Evolutionary conservation across 2,113 vertebrate species (phyloP).

Genomic region (Ascaphus truei): DNA sequence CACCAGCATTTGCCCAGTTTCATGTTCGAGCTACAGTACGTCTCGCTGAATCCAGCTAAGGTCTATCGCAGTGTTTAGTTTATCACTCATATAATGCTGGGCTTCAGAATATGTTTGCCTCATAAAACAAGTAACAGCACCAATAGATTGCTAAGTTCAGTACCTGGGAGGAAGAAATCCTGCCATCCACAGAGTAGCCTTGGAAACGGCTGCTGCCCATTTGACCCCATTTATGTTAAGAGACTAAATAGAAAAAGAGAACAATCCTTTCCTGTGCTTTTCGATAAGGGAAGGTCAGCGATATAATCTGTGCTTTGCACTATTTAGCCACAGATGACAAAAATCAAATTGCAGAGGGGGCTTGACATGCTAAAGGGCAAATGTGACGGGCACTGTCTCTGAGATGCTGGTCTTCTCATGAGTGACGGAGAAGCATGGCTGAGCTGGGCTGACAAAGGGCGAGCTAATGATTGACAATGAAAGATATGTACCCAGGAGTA

Average conservation of each 20-base stretch:
- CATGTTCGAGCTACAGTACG: too few species aligned
- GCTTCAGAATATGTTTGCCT: not conserved
- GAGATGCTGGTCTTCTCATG: slow-evolving; percentile 20
- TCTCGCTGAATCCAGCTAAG: too few species aligned
- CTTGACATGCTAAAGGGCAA: slow-evolving; percentile 39
- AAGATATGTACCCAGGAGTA: slow-evolving; percentile 5
- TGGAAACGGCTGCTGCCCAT: not conserved
- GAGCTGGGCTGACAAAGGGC: not conserved
- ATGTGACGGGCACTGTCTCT: slow-evolving; percentile 11
- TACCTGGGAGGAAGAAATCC: slow-evolving; percentile 5
- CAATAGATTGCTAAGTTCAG: slow-evolving; percentile 7
- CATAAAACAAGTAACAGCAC: slow-evolving; percentile 7
- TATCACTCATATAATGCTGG: too few species aligned
- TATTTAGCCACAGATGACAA: slow-evolving; percentile 37
- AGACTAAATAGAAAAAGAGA: not conserved
- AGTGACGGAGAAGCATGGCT: slow-evolving; percentile 7
- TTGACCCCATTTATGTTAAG: slow-evolving; percentile 16
- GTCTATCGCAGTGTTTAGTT: too few species aligned
- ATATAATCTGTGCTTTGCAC: slow-evolving; percentile 39
- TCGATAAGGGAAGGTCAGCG: slow-evolving; percentile 33
- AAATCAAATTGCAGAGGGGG: slow-evolving; percentile 39
- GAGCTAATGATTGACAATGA: slow-evolving; percentile 3
- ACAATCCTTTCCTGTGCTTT: slow-evolving; percentile 29
- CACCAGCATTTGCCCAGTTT: too few species aligned
- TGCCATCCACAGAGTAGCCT: slow-evolving; percentile 9